Percentiles rank a stretch among this genome's conserved stretches.
Evolutionary conservation across 23 tunicate species (phyloP).

Genomic region (Diplosoma virens): DNA sequence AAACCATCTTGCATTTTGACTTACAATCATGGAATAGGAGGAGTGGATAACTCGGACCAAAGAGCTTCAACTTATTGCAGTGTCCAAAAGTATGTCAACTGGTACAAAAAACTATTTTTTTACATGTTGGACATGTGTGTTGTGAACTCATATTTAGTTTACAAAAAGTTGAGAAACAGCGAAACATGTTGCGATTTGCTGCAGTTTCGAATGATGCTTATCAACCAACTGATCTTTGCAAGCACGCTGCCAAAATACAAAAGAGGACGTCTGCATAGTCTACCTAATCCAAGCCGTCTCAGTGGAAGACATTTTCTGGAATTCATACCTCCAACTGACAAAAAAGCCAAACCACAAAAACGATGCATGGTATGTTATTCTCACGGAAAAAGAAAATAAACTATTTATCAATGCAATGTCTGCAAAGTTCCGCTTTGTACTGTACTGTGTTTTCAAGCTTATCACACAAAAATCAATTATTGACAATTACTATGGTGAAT

Average conservation of each 20-base stretch:
- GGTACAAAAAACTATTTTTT: background rate
- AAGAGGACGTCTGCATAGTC: background rate
- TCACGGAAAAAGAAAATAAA: slow-evolving; percentile 3
- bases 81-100: background rate
- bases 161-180: background rate
- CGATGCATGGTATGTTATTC: background rate
- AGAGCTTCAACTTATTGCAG: background rate
- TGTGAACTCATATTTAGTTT: background rate
- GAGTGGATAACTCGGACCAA: background rate
- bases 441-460: background rate
- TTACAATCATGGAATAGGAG: background rate
- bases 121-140: background rate
- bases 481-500: background rate
- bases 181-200: background rate
- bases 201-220: background rate
- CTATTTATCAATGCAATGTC: slow-evolving; percentile 2
- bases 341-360: slow-evolving; percentile 5
- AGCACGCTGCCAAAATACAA: background rate
- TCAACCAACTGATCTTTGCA: background rate
- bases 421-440: background rate
- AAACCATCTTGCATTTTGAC: background rate
- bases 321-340: background rate
- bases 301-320: background rate
- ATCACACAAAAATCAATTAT: too few species aligned
- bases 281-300: background rate